Base-by-base conservation (phyloP, 2,888 invertebrate species). In the Pherbina coryleti region DNA sequence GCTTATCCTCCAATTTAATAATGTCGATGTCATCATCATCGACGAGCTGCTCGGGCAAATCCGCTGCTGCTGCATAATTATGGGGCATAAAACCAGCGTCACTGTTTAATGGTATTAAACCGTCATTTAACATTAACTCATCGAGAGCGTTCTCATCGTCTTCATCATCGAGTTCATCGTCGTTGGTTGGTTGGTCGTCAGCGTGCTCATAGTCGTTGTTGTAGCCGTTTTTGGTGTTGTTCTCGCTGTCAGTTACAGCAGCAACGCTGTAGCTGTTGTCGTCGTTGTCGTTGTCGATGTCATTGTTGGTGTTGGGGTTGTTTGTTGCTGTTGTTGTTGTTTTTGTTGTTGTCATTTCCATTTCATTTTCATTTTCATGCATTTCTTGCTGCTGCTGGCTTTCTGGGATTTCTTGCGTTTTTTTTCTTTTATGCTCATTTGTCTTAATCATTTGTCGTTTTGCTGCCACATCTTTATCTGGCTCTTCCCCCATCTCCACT, bases 41-140 rank as follows among this genome's bases (percentile, higher is more conserved):
- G 28, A 49, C 51, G 22, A 49, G 62, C 14, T 44, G 31, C 7
- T 37, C 37, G 1, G 19, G 9, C 28, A 53, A 25, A 64, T 44
- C 44, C 22, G 64, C 70, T 8, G 37, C 44, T n/a, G 64, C 70
- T 8, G 37, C 62, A 51, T 44, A 64, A 62, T 62, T 75, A 60
- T 76, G 77, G 79, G 1, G 78, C 60, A 28, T 55, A 53, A 67
- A 67, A 28, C 75, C 67, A 44, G 55, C 62, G 57, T 74, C 74
- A 67, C 34, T 80, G 64, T 81, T 79, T 31, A 81, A 71, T 31
- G 84, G 81, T 78, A 84, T 79, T 76, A 85, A 79, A 75, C 84
- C 89, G 83, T 89, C 88, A 84, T 82, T 88, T 82, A 88, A 84
- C 88, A 88, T 88, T 44, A 87, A 77, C 77, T 88, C 88, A 78